These are phyloP conservation scores for Carposina sasakii DNA, from an alignment of 1,140 invertebrate genomes.

Conservation along the genomic window DNA sequence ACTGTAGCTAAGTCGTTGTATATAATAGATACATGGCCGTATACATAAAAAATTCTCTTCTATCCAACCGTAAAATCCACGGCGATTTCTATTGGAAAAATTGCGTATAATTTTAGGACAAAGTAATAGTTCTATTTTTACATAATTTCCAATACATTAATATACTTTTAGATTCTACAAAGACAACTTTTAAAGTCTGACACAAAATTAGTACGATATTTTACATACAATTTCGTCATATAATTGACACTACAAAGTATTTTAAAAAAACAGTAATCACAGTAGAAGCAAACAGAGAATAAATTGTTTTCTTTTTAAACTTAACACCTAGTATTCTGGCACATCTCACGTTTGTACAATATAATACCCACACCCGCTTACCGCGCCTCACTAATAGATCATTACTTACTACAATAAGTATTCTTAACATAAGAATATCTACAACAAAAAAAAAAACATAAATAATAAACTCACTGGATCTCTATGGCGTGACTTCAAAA, in stretches of 20 bases:
- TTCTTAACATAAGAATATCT: constrained; percentile 69
- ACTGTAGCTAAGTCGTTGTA: neutral
- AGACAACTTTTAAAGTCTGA: neutral
- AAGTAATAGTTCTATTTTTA: too few relatives aligned
- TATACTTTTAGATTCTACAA: neutral
- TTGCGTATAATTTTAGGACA: too few relatives aligned
- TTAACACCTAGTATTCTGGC: constrained; percentile 52
- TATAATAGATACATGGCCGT: neutral
- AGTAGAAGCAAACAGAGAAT: too few relatives aligned
- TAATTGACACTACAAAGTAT: constrained; percentile 23
- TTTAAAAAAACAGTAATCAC: constrained; percentile 31
- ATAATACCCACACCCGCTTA: constrained; percentile 33
- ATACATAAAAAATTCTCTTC: neutral
- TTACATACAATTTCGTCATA: neutral
- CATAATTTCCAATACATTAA: neutral
- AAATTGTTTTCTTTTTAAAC: too few relatives aligned
- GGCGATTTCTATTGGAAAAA: too few relatives aligned
- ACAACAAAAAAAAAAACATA: constrained; percentile 35
- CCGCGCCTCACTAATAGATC: constrained; percentile 32
- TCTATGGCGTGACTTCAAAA: neutral
- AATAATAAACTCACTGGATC: constrained; percentile 42
- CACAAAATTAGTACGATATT: neutral
- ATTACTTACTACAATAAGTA: constrained; percentile 50
- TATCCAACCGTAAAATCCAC: neutral
- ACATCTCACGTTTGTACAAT: constrained; percentile 50